These are phyloP conservation scores for Nibea albiflora DNA, from an alignment of 2,113 vertebrate species.

Conservation along the genomic window DNA sequence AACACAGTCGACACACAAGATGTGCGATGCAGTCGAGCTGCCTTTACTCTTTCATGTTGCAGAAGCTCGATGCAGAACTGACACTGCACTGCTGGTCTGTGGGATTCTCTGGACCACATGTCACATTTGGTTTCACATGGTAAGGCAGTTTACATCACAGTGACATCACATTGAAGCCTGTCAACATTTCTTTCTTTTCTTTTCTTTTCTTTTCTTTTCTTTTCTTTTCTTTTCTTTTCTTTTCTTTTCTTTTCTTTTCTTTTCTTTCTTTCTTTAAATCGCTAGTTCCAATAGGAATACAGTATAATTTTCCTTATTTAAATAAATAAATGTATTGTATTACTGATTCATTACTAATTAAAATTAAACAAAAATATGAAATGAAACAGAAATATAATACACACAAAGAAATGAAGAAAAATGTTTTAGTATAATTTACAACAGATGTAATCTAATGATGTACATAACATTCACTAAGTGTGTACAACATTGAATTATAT, in stretches of 20 bases:
- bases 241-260: too few relatives aligned
- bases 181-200: too few relatives aligned
- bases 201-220: too few relatives aligned
- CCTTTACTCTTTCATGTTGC: neutral
- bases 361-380: neutral
- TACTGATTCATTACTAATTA: neutral
- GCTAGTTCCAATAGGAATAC: too few relatives aligned
- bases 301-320: neutral
- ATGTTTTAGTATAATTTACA: neutral
- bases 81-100: neutral
- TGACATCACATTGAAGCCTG: neutral
- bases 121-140: neutral
- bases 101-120: neutral
- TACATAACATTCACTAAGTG: neutral
- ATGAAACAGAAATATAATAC: neutral
- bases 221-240: too few relatives aligned
- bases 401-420: neutral
- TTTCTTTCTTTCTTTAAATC: too few relatives aligned
- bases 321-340: neutral
- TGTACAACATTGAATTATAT: neutral
- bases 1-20: neutral
- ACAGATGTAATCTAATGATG: neutral
- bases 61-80: neutral
- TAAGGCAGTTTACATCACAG: neutral
- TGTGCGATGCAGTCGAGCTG: neutral